A percentile compares a stretch with the other conserved stretches of the same genome.
phyloP scores from a whole-genome alignment of 2,113 vertebrate genomes.

The Sander lucioperca region DNA sequence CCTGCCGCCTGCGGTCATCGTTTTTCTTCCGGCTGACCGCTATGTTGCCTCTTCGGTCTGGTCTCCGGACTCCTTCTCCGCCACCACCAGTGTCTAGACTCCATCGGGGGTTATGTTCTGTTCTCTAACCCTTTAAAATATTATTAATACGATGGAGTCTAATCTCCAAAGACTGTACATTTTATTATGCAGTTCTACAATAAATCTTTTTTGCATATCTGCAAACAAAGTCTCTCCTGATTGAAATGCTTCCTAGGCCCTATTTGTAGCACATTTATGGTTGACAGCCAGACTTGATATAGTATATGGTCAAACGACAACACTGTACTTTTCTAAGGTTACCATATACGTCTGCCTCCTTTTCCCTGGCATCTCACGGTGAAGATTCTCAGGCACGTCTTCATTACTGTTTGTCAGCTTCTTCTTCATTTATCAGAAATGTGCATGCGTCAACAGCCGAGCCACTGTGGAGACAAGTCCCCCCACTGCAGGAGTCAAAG shows the following conservation, averaged over 20 bases:
- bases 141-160: too few relatives aligned
- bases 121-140: too few relatives aligned
- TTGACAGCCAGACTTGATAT: conserved; percentile 9
- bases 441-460: conserved; percentile 43
- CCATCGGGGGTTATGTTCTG: too few relatives aligned
- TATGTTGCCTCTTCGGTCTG: too few relatives aligned
- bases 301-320: conserved; percentile 11
- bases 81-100: too few relatives aligned
- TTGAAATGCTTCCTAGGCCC: background rate
- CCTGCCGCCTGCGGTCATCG: too few relatives aligned
- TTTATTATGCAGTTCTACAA: too few relatives aligned
- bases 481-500: conserved; percentile 43
- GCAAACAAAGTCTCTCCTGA: too few relatives aligned
- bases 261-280: conserved; percentile 40
- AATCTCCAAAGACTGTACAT: too few relatives aligned
- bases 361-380: conserved; percentile 1
- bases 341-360: background rate
- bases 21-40: too few relatives aligned
- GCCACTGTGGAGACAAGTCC: conserved; percentile 39
- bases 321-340: conserved; percentile 1
- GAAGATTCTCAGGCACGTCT: conserved; percentile 23
- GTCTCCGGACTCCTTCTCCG: too few relatives aligned
- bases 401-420: conserved; percentile 44
- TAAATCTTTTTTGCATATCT: too few relatives aligned
- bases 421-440: conserved; percentile 49